Base-by-base conservation (phyloP, 1,140 invertebrate species). In the Epicauta chinensis region DNA sequence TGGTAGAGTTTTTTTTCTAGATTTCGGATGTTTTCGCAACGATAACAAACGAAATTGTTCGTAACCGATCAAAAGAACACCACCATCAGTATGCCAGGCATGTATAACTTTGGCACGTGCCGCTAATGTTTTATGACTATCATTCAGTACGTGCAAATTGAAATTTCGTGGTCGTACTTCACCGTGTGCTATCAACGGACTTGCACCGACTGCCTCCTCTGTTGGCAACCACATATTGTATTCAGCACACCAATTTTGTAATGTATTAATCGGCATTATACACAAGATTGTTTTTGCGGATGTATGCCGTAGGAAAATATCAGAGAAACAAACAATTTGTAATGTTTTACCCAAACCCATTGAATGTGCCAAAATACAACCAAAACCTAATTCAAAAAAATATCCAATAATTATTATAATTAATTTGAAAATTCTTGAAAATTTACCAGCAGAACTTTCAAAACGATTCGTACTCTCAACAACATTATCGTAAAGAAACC, bases 271-370 rank as follows among this genome's bases (percentile, higher is more conserved):
- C 1, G 97, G 97, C 78, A 98, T 97, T 58, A 99, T 97, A 64
- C 93, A 93, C 6, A 99, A 72, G 2, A 98, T 91, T 29, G 85
- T 89, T 66, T 84, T 90, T 4, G 89, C 87, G n/a, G 79, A 78
- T 0, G 93, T 97, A 65, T 91, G 84, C 42, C 93, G 77, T 58
- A 98, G 78, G 74, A 98, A 97, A 56, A 98, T 87, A 73, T 98
- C 94, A 67, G 89, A 90, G 74, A 98, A 98, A 58, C 90, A 91
- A 17, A 97, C 88, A 37, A 97, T 87, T 75, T 97, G 96, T 35
- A 99, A 77, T 0, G 97, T 99, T 76, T 99, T 99, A n/a, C 97
- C 97, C 12, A 99, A 76, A 1, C 97, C 97, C 97, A 99, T 99
- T 14, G 93, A 97, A 75, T 99, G 97, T 4, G 97, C 96, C 15